Conservation (phyloP, 1,140 invertebrate genomes). For the Pinna nobilis region DNA sequence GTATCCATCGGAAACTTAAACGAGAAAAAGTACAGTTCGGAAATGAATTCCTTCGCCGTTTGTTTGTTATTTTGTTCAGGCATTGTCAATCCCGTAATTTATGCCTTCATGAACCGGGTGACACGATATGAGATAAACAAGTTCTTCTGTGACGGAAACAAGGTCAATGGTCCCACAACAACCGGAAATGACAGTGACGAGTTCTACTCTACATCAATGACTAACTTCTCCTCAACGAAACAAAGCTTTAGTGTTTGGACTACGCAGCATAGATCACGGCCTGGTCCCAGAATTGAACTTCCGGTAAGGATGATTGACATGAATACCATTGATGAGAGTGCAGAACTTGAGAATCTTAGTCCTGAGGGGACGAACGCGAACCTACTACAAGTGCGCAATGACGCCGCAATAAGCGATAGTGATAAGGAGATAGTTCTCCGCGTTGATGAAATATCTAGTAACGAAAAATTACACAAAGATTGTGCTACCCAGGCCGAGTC, state of each 20-base stretch:
- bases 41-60: conserved; percentile 40
- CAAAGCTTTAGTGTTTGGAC: conserved; percentile 7
- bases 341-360: conserved; percentile 8
- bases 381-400: not conserved
- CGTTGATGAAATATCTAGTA: too few species aligned
- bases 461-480: too few species aligned
- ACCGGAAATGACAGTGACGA: conserved; percentile 46
- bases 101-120: conserved; percentile 62
- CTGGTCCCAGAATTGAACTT: too few species aligned
- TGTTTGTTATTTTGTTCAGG: conserved; percentile 50
- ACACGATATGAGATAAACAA: conserved; percentile 55
- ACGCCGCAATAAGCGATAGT: not conserved
- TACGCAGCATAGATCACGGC: conserved; percentile 9
- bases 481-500: not conserved
- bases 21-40: conserved; percentile 3
- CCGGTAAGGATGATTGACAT: conserved; percentile 39
- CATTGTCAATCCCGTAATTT: conserved; percentile 58
- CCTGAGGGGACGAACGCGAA: not conserved
- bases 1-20: conserved; percentile 27
- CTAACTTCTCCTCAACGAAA: conserved; percentile 35
- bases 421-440: not conserved
- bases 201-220: conserved; percentile 51
- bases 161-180: conserved; percentile 29
- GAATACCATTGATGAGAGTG: conserved; percentile 46
- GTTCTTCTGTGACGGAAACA: conserved; percentile 48